Evolutionary conservation across 1,140 invertebrate genomes (phyloP).

Genomic region (Phortica variegata): DNA sequence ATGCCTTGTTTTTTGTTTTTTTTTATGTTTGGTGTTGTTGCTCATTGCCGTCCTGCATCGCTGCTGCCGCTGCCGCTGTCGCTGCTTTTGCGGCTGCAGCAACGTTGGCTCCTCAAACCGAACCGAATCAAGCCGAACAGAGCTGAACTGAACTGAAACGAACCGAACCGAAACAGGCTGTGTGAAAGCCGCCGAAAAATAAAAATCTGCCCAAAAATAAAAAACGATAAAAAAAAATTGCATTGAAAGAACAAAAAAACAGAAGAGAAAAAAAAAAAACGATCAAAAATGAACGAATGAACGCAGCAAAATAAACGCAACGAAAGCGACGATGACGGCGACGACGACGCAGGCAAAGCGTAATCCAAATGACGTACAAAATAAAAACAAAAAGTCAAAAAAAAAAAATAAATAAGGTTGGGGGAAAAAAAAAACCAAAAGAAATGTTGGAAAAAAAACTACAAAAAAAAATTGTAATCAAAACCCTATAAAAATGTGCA

Average conservation of each 20-base stretch:
- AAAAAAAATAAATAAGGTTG: slow-evolving; percentile 15
- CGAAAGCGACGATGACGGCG: slow-evolving; percentile 14
- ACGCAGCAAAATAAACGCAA: slow-evolving; percentile 8
- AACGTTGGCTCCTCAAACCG: slow-evolving; percentile 11
- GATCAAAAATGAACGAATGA: slow-evolving; percentile 16
- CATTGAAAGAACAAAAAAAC: slow-evolving; percentile 24
- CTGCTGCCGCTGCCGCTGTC: slow-evolving; percentile 8
- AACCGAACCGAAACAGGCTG: slow-evolving; percentile 16
- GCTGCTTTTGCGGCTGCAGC: slow-evolving; percentile 26
- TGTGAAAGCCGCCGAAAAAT: slow-evolving; percentile 43
- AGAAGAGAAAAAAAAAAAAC: slow-evolving; percentile 20
- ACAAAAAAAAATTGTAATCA: slow-evolving; percentile 38
- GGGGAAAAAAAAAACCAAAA: slow-evolving; percentile 10
- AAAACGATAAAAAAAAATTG: slow-evolving; percentile 28
- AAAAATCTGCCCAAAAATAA: slow-evolving; percentile 50
- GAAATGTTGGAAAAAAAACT: slow-evolving; percentile 19
- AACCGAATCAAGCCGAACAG: too few relatives aligned
- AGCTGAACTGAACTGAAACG: too few relatives aligned
- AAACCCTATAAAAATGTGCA: slow-evolving; percentile 50
- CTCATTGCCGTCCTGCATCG: too few relatives aligned
- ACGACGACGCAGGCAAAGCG: slow-evolving; percentile 34
- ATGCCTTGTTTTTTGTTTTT: too few relatives aligned
- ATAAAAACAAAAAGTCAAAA: slow-evolving; percentile 10
- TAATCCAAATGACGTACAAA: slow-evolving; percentile 36
- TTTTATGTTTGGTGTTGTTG: too few relatives aligned